Conservation (phyloP, 2,888 invertebrate genomes). For the Ochlodes sylvanus region DNA sequence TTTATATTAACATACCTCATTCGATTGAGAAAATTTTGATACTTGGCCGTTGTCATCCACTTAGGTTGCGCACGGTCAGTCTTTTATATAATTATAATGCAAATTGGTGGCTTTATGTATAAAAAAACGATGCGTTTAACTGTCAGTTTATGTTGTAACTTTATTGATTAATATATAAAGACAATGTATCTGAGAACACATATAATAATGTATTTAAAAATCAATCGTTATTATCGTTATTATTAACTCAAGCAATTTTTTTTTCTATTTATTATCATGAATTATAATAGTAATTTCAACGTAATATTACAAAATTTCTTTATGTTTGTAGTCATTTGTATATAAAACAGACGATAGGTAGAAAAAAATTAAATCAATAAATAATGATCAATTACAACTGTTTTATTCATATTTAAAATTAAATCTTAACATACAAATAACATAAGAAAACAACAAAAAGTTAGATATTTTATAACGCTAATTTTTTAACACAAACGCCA, state of each 20-base stretch:
- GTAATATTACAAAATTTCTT: no score
- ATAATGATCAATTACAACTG: neutral
- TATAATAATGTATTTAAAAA: no score
- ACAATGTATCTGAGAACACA: no score
- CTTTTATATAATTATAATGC: conserved; percentile 15
- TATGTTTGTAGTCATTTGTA: no score
- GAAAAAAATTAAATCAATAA: neutral
- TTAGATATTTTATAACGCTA: no score
- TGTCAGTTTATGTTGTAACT: conserved; percentile 14
- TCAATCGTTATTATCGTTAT: no score
- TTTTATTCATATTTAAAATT: neutral
- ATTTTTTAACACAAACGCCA: neutral
- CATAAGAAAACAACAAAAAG: no score
- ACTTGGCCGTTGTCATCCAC: conserved; percentile 33
- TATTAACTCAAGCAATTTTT: no score
- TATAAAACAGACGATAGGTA: neutral
- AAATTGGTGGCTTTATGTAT: conserved; percentile 4
- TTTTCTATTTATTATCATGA: no score
- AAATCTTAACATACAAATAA: neutral
- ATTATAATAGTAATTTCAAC: no score
- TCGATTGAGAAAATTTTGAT: conserved; percentile 24
- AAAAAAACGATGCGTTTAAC: conserved; percentile 14
- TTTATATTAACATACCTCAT: conserved; percentile 31
- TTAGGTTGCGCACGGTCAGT: conserved; percentile 13
- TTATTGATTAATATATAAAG: neutral